Percentiles rank a stretch among this genome's conserved stretches.
These are phyloP conservation scores for Aporrectodea caliginosa DNA, from an alignment of 1,140 invertebrate species.

Conservation along the genomic window DNA sequence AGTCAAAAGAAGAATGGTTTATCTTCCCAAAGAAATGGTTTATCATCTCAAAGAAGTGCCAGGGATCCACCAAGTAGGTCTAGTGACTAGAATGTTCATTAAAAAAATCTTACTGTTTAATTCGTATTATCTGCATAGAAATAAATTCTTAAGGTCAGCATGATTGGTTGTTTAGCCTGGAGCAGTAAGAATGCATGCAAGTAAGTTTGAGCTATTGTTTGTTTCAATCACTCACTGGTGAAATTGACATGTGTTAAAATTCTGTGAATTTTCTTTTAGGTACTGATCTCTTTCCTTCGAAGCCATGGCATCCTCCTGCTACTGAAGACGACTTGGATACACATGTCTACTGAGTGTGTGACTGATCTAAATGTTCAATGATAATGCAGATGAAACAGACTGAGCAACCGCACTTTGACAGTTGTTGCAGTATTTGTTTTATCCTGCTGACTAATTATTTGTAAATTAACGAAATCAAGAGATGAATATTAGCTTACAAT, in stretches of 20 bases:
- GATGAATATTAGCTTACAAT: too few species aligned
- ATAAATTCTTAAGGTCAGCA: neutral
- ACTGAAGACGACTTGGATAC: slow-evolving; percentile 36
- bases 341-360: too few species aligned
- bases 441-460: too few species aligned
- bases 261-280: slow-evolving; percentile 36
- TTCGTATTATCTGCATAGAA: neutral
- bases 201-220: neutral
- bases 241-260: too few species aligned
- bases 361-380: too few species aligned
- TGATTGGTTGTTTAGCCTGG: neutral
- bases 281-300: slow-evolving; percentile 45
- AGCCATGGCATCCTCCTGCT: slow-evolving; percentile 44
- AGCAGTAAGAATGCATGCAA: neutral
- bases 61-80: slow-evolving; percentile 47
- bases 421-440: too few species aligned
- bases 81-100: neutral
- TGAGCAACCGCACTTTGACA: too few species aligned
- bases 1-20: slow-evolving; percentile 21
- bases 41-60: slow-evolving; percentile 39
- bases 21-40: slow-evolving; percentile 14
- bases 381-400: too few species aligned
- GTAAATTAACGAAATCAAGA: too few species aligned
- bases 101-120: neutral
- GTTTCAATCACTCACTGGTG: neutral